Base-by-base conservation (phyloP, 2,888 invertebrate species). In the Drosophila mettleri region DNA sequence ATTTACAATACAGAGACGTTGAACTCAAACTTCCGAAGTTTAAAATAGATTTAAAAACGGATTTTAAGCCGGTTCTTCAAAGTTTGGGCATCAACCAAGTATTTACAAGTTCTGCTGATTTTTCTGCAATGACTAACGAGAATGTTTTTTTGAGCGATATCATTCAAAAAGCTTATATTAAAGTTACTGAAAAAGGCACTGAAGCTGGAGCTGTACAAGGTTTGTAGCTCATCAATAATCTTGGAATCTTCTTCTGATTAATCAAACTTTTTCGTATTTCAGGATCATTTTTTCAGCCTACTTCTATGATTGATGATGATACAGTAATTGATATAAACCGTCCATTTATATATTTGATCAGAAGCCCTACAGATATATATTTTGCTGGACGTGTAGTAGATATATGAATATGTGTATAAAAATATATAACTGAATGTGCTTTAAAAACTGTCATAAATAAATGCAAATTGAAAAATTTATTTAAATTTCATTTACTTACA, bases 311-410 rank as follows among this genome's bases (percentile, higher is more conserved):
- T 0, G 6, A 12, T 18, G 10, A 4, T 33, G 12, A 6, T 4
- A 10, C 5, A 6, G 18, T n/a, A 2, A 1, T 38, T 18, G 1
- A 43, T 9, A 9, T 43, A 10, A 12, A 45, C 10, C 45, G 12
- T 12, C 45, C 45, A 16, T 45, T 45, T 27, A 9, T 45, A 45
- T 45, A 12, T 16, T 10, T 45, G 5, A 16, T 45, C 16, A 45
- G 3, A 3, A 6, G 27, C 3, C 0, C 0, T 10, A 1, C 1
- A 1, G 0, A 2, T 10, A 4, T 12, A 2, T 27, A 27, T 27
- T 45, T 45, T 45, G 45, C 16, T 16, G 45, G 45, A 27, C 45
- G 45, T 16, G 16, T 45, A n/a, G n/a, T n/a, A n/a, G n/a, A n/a
- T n/a, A n/a, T n/a, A n/a, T n/a, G n/a, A n/a, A n/a, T n/a, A n/a